These are phyloP conservation scores for Deroplatys truncata DNA, from an alignment of 2,888 invertebrate species.

Conservation along the genomic window DNA sequence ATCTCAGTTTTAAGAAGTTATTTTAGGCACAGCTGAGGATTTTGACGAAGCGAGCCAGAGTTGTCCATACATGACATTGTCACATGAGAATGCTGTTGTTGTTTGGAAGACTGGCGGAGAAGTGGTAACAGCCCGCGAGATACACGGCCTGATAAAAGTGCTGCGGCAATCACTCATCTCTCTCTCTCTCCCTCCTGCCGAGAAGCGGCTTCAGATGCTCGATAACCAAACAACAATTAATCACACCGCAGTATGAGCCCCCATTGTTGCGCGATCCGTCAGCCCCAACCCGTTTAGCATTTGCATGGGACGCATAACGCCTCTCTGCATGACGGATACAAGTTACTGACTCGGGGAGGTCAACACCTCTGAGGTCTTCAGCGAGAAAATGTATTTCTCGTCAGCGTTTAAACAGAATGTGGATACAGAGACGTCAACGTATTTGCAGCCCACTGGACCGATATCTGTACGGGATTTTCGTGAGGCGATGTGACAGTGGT, in stretches of 20 bases:
- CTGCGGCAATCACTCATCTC: slow-evolving; percentile 12
- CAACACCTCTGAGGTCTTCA: too few relatives aligned
- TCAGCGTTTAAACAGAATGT: too few relatives aligned
- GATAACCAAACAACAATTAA: slow-evolving; percentile 29
- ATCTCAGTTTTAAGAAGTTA: too few relatives aligned
- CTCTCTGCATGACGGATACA: neutral
- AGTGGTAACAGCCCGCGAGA: neutral
- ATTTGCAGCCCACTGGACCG: too few relatives aligned
- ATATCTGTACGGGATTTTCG: too few relatives aligned
- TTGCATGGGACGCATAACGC: neutral
- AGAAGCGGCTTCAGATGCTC: slow-evolving; percentile 20
- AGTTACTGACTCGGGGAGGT: neutral
- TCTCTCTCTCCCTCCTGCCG: neutral
- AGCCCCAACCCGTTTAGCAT: slow-evolving; percentile 6
- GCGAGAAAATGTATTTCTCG: too few relatives aligned
- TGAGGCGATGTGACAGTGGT: too few relatives aligned
- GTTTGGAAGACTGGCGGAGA: too few relatives aligned
- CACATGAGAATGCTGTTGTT: neutral
- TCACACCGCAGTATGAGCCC: slow-evolving; percentile 8
- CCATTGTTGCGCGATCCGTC: slow-evolving; percentile 15
- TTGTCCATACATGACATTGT: neutral
- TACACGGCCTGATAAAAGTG: neutral
- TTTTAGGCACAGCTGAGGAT: too few relatives aligned
- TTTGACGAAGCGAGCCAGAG: too few relatives aligned
- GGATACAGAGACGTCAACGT: too few relatives aligned